These are phyloP conservation scores for Sitta europaea DNA, from an alignment of 2,113 vertebrate species.

Conservation along the genomic window DNA sequence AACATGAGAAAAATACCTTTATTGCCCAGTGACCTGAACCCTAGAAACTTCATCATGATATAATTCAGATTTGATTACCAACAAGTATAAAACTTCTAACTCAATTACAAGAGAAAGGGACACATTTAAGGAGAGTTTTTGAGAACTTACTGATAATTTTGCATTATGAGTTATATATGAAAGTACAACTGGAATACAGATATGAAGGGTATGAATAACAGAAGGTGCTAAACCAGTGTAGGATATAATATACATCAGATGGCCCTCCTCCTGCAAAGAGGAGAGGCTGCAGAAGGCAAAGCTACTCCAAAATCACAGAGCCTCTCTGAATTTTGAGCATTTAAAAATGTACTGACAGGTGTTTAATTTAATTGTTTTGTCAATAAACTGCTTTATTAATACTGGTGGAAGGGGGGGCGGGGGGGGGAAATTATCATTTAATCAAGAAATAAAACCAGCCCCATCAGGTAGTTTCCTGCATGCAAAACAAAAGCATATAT, in stretches of 20 bases:
- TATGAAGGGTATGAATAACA: fast-evolving
- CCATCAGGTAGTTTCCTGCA: neutral
- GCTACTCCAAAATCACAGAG: neutral
- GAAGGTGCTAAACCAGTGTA: neutral
- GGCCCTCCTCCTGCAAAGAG: neutral
- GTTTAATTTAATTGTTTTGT: neutral
- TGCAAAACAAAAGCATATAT: neutral
- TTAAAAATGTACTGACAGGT: neutral
- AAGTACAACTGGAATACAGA: neutral
- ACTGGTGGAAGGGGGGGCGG: neutral
- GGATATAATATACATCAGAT: neutral
- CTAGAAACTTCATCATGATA: neutral
- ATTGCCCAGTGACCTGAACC: neutral
- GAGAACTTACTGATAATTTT: neutral
- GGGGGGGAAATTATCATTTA: neutral
- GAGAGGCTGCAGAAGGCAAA: neutral
- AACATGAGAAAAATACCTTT: neutral
- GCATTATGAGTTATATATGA: neutral
- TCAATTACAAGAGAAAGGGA: neutral
- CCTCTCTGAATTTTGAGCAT: neutral
- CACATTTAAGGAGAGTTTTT: neutral
- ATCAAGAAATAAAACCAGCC: neutral
- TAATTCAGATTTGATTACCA: neutral
- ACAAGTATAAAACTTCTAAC: neutral
- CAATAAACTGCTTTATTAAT: neutral